phyloP scores from a whole-genome alignment of 2,113 vertebrate genomes.

The Dasyurus viverrinus region DNA sequence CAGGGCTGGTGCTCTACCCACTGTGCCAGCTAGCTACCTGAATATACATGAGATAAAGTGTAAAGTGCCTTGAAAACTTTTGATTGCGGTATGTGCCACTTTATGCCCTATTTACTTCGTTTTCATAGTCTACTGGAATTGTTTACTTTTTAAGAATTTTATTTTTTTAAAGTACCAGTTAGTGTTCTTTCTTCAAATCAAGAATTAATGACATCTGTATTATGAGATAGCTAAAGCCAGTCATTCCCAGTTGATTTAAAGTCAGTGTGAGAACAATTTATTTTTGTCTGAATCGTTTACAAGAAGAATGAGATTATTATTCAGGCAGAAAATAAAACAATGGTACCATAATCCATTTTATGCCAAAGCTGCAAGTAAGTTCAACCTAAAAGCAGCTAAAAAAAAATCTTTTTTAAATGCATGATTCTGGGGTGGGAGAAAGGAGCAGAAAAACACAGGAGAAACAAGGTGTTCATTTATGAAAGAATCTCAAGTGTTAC shows the following conservation, averaged over 20 bases:
- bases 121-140: background rate
- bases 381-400: too few species aligned
- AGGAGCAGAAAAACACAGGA: too few species aligned
- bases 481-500: too few species aligned
- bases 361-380: background rate
- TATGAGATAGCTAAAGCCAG: background rate
- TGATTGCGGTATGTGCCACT: background rate
- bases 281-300: background rate
- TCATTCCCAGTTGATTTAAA: background rate
- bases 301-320: background rate
- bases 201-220: background rate
- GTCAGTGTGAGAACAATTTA: background rate
- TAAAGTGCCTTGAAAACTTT: background rate
- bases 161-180: background rate
- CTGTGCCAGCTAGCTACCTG: too few species aligned
- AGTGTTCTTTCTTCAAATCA: background rate
- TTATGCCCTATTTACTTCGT: background rate
- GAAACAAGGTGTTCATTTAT: too few species aligned
- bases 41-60: too few species aligned
- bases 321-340: background rate
- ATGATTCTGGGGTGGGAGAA: too few species aligned
- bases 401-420: too few species aligned
- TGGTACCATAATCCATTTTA: background rate
- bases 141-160: background rate
- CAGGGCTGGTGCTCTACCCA: too few species aligned